Base-by-base conservation (phyloP, 2,888 invertebrate genomes). In the Hoplodrina ambigua region DNA sequence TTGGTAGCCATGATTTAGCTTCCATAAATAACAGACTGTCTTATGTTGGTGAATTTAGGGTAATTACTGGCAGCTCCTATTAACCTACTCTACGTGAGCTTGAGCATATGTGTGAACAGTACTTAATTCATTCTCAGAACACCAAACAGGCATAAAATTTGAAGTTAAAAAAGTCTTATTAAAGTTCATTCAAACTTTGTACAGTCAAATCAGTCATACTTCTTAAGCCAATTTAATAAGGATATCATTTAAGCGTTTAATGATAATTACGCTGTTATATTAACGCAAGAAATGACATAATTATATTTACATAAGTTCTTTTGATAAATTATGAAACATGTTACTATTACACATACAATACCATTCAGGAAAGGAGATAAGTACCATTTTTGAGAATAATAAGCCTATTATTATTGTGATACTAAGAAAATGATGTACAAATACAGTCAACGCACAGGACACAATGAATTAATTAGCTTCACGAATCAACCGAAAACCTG, bases 1-100 rank as follows among this genome's bases (percentile, higher is more conserved):
- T 65, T 52, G 30, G 46, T 55, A 59, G 44, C 7, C 30, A 63
- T 76, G 62, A 69, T 59, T 75, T 33, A 62, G 49, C 11, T 30
- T 66, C 61, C 17, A 20, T 49, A 66, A 49, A 20, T 49, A 66
- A 49, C 2, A 50, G 19, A 52, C 46, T 44, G 13, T 54, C 53
- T 68, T 37, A 37, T 53, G 50, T 67, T 66, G 17, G n/a, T 54
- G 54, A 67, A 81, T 81, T 78, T 73, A 63, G 75, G 75, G 60
- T 83, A 80, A 82, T 85, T 77, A 77, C 75, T 59, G 37, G 13
- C 58, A 19, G 53, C 53, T 57, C 30, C 62, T 58, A 84, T 84
- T 85, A 81, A 84, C 85, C 84, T 81, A 85, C 75, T 78, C 63
- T 56, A 11, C 0, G 7, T 50, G 6, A 66, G 58, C 44, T 60